Percentiles rank a stretch among this genome's conserved stretches.
phyloP scores from a whole-genome alignment of 2,113 vertebrate genomes.

The Oryzias celebensis region DNA sequence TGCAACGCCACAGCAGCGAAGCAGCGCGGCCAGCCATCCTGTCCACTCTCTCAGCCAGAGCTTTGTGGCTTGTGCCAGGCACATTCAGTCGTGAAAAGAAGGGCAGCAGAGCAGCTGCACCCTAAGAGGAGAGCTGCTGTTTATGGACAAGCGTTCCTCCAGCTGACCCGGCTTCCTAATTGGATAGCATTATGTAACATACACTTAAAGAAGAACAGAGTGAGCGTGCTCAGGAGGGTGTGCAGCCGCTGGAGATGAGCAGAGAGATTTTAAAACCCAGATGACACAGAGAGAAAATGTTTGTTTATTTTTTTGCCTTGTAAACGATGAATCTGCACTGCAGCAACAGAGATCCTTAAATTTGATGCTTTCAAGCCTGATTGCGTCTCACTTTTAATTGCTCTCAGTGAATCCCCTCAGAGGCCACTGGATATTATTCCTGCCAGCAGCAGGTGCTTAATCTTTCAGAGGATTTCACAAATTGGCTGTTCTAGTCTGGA shows the following conservation, averaged over 20 bases:
- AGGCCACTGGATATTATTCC: constrained; percentile 8
- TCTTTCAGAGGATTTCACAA: constrained; percentile 5
- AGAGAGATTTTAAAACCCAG: not conserved
- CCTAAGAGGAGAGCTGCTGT: constrained; percentile 25
- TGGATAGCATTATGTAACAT: constrained; percentile 38
- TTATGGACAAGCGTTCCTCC: constrained; percentile 30
- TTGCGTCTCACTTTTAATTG: constrained; percentile 44
- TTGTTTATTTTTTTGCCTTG: not conserved
- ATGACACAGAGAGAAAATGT: constrained; percentile 2
- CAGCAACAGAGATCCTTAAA: not conserved
- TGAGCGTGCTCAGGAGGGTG: not conserved
- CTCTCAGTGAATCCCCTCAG: constrained; percentile 28
- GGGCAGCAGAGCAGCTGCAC: constrained; percentile 9
- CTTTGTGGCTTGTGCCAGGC: constrained; percentile 26
- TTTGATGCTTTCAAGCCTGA: constrained; percentile 29
- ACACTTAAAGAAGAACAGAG: constrained; percentile 30
- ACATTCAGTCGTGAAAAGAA: not conserved
- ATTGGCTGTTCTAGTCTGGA: not conserved
- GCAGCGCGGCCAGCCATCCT: constrained; percentile 16
- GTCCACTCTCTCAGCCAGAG: constrained; percentile 33
- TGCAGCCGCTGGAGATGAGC: not conserved
- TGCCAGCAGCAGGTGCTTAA: constrained; percentile 5
- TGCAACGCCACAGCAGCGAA: not conserved
- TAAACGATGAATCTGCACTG: not conserved
- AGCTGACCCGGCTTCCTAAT: constrained; percentile 48